Base-by-base conservation (phyloP, 2,113 vertebrate species). In the Callionymus lyra region DNA sequence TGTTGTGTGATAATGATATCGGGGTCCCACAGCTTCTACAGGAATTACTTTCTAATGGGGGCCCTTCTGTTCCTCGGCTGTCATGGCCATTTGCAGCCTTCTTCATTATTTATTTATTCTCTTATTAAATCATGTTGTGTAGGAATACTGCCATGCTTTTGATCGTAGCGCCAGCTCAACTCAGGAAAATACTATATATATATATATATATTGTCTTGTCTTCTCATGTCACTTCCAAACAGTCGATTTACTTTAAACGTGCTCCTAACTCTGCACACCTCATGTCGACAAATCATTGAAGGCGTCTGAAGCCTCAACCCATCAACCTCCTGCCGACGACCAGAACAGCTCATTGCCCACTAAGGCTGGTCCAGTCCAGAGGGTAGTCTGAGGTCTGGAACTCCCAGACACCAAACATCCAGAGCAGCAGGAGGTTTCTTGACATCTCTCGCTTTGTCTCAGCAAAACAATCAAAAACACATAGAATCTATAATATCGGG, bases 221-320 rank as follows among this genome's bases (percentile, higher is more conserved):
- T n/a, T n/a, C n/a, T n/a, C n/a, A n/a, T n/a, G n/a, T n/a, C n/a
- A n/a, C n/a, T n/a, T n/a, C n/a, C n/a, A n/a, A n/a, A n/a, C n/a
- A n/a, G n/a, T n/a, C n/a, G n/a, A n/a, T n/a, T n/a, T n/a, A n/a
- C n/a, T n/a, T n/a, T n/a, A n/a, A n/a, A n/a, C 47, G 33, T 67
- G 72, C 71, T 75, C 55, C 64, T 40, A 59, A 64, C 64, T 65
- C 50, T 59, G 34, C 1, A 59, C 50, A 60, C 74, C 76, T 69
- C 81, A 83, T 84, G 78, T 79, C 69, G 82, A 77, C 76, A 76
- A 82, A 73, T 82, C 74, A 67, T 83, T 85, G 81, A 72, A 81
- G 74, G 76, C 79, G 80, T 85, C 78, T 81, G 81, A 78, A 79
- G 80, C 73, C 79, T 82, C 63, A 76, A 56, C 74, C 68, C 77